Base-by-base conservation (phyloP, 1,140 invertebrate genomes). In the Drosophila nebulosa region DNA sequence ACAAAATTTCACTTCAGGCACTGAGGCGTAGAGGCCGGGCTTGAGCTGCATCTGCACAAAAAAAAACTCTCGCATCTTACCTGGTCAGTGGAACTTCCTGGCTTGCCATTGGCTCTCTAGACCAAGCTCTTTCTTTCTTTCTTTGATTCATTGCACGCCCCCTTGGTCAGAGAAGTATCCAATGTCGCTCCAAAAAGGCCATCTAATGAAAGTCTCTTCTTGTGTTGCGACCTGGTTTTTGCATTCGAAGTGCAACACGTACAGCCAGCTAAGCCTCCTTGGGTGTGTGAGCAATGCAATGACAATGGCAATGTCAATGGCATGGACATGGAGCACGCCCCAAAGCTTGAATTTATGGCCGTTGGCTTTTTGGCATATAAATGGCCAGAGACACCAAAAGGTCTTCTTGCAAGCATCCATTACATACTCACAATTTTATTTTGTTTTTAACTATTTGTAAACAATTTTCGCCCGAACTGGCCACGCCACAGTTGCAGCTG, bases 151-250 rank as follows among this genome's bases (percentile, higher is more conserved):
- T 22, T 63, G 60, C 36, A 51, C 50, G 51, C 51, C 26, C 35
- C 16, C 32, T 63, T 59, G 74, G 67, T 64, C 58, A 9, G 27
- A 69, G 46, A 21, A 63, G 66, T 80, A 80, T 86, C 78, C 74
- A 69, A 69, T 86, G 80, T 80, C 81, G 72, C 72, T 88, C 78
- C 83, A 72, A 59, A 72, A 69, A 56, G 18, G 24, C 18, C 16
- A 51, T 89, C 71, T 73, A 89, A 89, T 85, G 80, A 89, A 89
- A 84, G 85, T 89, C 39, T 46, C 39, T 21, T 46, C 39, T 46
- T 9, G 9, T 18, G 9, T 18, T 69, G 59, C 79, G 85, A 89
- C 85, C 85, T 71, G 78, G 64, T 89, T 89, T 89, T 76, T 64
- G 83, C 83, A 80, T 69, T 67, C 68, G 60, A 78, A 70, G 64